Evolutionary conservation across 2,888 invertebrate genomes (phyloP).

Genomic region (Drosophila niveifrons): DNA sequence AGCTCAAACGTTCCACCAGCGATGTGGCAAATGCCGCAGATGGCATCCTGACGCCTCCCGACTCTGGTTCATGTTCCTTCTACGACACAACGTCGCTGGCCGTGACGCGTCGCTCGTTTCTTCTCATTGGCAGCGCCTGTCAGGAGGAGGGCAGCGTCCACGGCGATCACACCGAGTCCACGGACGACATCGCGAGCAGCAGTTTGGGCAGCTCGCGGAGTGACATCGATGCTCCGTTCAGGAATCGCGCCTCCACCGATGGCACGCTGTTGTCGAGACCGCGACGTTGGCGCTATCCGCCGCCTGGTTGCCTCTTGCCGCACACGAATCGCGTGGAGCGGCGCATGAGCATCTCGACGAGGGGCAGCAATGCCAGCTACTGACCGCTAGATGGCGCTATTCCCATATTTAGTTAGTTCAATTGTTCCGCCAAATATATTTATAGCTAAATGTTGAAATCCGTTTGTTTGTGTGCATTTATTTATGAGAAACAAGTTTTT

Average conservation of each 20-base stretch:
- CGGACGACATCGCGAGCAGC: conserved; percentile 85
- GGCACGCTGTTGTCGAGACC: conserved; percentile 88
- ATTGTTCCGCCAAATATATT: conserved; percentile 66
- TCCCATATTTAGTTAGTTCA: conserved; percentile 60
- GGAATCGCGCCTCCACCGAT: conserved; percentile 92
- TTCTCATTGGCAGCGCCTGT: conserved; percentile 87
- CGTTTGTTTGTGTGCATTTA: not conserved
- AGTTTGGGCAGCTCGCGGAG: conserved; percentile 85
- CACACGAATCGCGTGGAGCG: conserved; percentile 87
- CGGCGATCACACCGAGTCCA: conserved; percentile 88
- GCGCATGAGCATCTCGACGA: conserved; percentile 92
- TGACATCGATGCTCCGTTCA: conserved; percentile 87
- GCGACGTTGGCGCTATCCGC: conserved; percentile 87
- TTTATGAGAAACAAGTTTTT: no score
- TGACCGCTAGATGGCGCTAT: conserved; percentile 42
- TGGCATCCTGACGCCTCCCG: conserved; percentile 87
- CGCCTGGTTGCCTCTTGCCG: conserved; percentile 85
- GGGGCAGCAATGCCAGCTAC: conserved; percentile 85
- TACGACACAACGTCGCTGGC: conserved; percentile 83
- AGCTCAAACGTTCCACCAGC: conserved; percentile 87
- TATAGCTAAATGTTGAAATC: conserved; percentile 63
- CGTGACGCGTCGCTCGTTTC: conserved; percentile 83
- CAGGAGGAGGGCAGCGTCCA: conserved; percentile 86
- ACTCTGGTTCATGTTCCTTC: conserved; percentile 85
- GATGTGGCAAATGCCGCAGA: conserved; percentile 86